Conservation (phyloP, 2,797 vertebrate genomes). For the Pseudochirops corinnae region DNA sequence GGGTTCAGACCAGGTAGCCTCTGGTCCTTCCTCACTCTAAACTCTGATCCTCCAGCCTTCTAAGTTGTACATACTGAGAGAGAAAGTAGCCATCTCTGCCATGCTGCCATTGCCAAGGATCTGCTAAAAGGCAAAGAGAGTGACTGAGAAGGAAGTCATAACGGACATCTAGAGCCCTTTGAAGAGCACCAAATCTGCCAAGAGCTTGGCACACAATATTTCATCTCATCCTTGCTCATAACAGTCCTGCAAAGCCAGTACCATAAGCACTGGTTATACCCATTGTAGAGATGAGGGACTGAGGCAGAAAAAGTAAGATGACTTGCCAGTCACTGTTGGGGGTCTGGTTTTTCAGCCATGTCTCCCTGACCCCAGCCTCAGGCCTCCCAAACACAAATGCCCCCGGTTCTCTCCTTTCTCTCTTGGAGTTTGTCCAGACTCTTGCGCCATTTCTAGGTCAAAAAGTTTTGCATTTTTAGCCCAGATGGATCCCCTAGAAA, state of each 20-base stretch:
- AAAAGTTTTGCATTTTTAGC: background rate
- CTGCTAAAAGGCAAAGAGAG: background rate
- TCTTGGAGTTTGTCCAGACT: background rate
- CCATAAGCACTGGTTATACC: background rate
- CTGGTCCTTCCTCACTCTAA: background rate
- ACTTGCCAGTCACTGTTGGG: too few relatives aligned
- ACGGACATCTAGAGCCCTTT: background rate
- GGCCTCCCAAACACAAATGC: too few relatives aligned
- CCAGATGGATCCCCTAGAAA: background rate
- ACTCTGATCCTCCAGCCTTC: background rate
- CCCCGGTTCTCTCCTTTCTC: background rate
- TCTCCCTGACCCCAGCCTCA: too few relatives aligned
- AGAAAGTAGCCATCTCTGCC: background rate
- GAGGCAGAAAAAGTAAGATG: background rate
- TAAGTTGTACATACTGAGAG: background rate
- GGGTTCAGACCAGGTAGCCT: background rate
- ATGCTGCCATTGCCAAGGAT: background rate
- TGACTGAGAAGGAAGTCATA: too few relatives aligned
- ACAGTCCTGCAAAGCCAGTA: background rate
- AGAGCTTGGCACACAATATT: background rate
- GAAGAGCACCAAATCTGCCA: background rate
- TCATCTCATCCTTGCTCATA: background rate
- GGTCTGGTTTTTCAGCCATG: background rate
- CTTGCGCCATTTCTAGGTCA: background rate
- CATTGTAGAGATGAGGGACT: background rate